These are phyloP conservation scores for Aplochiton taeniatus DNA, from an alignment of 2,797 vertebrate species.

Conservation along the genomic window DNA sequence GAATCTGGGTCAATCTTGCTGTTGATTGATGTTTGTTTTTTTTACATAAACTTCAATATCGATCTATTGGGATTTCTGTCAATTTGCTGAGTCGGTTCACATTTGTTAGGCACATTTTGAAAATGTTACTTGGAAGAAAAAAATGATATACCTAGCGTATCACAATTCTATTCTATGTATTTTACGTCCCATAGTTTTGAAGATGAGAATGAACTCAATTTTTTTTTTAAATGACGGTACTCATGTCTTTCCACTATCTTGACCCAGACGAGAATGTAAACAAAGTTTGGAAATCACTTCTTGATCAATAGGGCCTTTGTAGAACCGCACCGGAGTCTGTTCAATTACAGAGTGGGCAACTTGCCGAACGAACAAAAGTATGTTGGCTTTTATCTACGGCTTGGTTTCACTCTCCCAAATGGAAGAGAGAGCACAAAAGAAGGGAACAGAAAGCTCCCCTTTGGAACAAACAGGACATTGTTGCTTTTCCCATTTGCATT, in stretches of 20 bases:
- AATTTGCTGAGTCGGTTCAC: too few species aligned
- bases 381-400: conserved; percentile 53
- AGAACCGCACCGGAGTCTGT: conserved; percentile 16
- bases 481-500: conserved; percentile 41
- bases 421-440: conserved; percentile 42
- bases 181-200: too few species aligned
- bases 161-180: too few species aligned
- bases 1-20: conserved; percentile 6
- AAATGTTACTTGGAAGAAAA: too few species aligned
- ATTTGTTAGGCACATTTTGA: too few species aligned
- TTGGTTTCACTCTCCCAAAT: conserved; percentile 60
- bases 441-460: conserved; percentile 37
- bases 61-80: too few species aligned
- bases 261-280: conserved; percentile 16
- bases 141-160: too few species aligned
- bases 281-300: conserved; percentile 14
- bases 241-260: not conserved
- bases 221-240: not conserved
- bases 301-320: conserved; percentile 63
- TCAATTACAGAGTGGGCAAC: conserved; percentile 32
- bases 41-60: too few species aligned
- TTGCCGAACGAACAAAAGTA: conserved; percentile 18
- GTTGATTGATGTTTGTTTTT: too few species aligned
- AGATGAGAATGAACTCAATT: too few species aligned
- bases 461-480: conserved; percentile 70